Conservation (phyloP, 2,888 invertebrate species). For the Nomada hirtipes region DNA sequence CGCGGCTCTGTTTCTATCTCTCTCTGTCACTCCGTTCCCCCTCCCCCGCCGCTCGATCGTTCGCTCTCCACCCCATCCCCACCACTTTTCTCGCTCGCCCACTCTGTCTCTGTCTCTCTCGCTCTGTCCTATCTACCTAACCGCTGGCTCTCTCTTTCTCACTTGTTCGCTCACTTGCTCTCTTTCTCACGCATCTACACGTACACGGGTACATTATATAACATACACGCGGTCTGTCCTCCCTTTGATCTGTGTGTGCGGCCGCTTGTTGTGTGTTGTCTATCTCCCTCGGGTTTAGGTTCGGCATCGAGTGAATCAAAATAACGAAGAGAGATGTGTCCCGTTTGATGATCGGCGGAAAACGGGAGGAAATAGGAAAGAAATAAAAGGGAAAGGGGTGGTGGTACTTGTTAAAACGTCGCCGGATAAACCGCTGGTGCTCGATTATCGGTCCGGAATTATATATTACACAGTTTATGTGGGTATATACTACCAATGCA, state of each 20-base stretch:
- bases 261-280: constrained; percentile 44
- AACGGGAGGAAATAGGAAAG: background rate
- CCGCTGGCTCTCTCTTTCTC: constrained; percentile 26
- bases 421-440: constrained; percentile 14
- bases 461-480: constrained; percentile 8
- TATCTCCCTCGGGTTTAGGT: constrained; percentile 44
- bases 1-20: background rate
- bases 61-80: constrained; percentile 11
- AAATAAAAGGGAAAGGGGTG: background rate
- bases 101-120: constrained; percentile 5
- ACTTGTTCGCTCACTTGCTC: constrained; percentile 29
- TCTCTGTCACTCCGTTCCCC: background rate
- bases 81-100: background rate
- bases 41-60: constrained; percentile 15
- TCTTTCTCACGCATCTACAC: constrained; percentile 47
- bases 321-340: constrained; percentile 26
- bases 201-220: constrained; percentile 58
- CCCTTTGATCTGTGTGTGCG: constrained; percentile 38
- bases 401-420: constrained; percentile 2
- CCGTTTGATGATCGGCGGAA: constrained; percentile 30
- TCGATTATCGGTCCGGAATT: constrained; percentile 28
- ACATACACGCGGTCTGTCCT: constrained; percentile 53
- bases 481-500: constrained; percentile 10
- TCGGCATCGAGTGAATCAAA: constrained; percentile 44
- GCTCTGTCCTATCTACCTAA: constrained; percentile 1